phyloP scores from a whole-genome alignment of 1,140 invertebrate species.

The Pemphigus obesinymphae region DNA sequence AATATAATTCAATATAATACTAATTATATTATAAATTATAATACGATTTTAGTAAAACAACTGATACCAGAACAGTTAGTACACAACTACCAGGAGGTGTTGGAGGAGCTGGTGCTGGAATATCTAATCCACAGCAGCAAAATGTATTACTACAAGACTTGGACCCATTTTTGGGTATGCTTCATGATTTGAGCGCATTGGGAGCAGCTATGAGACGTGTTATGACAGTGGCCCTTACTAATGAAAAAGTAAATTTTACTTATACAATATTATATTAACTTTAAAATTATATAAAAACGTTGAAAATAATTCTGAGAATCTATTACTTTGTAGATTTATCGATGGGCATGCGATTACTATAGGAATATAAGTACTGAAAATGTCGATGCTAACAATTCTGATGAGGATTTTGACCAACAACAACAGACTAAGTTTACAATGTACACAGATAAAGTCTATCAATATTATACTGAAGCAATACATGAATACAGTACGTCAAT shows the following conservation, averaged over 20 bases:
- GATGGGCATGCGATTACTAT: conserved; percentile 24
- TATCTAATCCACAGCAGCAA: background rate
- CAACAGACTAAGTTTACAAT: conserved; percentile 13
- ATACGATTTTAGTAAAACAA: background rate
- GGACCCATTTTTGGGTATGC: conserved; percentile 15
- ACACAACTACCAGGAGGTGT: background rate
- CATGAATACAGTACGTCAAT: background rate
- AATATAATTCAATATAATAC: too few species aligned
- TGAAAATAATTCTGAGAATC: too few species aligned
- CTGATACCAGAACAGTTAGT: background rate
- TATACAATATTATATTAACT: too few species aligned
- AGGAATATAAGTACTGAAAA: background rate
- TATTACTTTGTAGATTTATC: conserved; percentile 20
- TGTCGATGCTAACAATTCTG: background rate
- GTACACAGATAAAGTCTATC: conserved; percentile 4
- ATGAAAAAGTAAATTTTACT: conserved; percentile 52
- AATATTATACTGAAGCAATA: conserved; percentile 10
- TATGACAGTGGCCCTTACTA: conserved; percentile 83
- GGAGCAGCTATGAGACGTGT: conserved; percentile 89
- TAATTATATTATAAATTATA: background rate
- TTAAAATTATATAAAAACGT: too few species aligned
- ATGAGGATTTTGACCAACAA: too few species aligned
- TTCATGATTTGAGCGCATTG: conserved; percentile 86
- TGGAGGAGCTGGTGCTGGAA: background rate
- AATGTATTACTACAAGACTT: background rate